Evolutionary conservation across 2,888 invertebrate genomes (phyloP).

Genomic region (Heteromyza rotundicornis): DNA sequence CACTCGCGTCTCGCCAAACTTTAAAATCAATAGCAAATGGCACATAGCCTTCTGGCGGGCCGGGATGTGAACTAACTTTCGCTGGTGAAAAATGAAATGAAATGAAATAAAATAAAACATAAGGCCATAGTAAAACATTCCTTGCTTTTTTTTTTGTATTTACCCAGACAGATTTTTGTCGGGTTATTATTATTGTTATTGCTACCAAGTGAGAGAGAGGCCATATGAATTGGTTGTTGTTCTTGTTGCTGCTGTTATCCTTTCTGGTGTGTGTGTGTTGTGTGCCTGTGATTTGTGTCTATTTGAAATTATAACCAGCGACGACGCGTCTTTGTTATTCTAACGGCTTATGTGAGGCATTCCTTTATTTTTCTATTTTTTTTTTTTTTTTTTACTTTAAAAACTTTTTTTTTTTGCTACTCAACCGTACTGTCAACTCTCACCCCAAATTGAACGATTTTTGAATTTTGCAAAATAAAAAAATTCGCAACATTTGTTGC

Average conservation of each 20-base stretch:
- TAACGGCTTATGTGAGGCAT: slow-evolving; percentile 11
- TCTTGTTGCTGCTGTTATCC: not conserved
- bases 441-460: slow-evolving; percentile 12
- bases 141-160: too few relatives aligned
- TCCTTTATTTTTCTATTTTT: not conserved
- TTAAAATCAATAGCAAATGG: too few relatives aligned
- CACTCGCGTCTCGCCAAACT: too few relatives aligned
- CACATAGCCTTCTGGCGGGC: too few relatives aligned
- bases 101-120: too few relatives aligned
- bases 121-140: not conserved
- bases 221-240: not conserved
- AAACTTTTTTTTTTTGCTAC: not conserved
- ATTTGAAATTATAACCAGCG: not conserved
- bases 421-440: not conserved
- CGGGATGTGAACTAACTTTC: too few relatives aligned
- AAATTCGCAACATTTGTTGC: slow-evolving; percentile 37
- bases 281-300: not conserved
- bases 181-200: not conserved
- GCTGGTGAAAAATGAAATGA: too few relatives aligned
- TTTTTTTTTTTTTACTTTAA: slow-evolving; percentile 1
- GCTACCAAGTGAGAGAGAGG: not conserved
- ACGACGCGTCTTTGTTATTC: slow-evolving; percentile 8
- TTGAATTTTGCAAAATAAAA: slow-evolving; percentile 3
- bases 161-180: not conserved
- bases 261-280: not conserved